Percentiles rank a stretch among this genome's conserved stretches.
Evolutionary conservation across 2,113 vertebrate species (phyloP).

Genomic region (Cyanoliseus patagonus): DNA sequence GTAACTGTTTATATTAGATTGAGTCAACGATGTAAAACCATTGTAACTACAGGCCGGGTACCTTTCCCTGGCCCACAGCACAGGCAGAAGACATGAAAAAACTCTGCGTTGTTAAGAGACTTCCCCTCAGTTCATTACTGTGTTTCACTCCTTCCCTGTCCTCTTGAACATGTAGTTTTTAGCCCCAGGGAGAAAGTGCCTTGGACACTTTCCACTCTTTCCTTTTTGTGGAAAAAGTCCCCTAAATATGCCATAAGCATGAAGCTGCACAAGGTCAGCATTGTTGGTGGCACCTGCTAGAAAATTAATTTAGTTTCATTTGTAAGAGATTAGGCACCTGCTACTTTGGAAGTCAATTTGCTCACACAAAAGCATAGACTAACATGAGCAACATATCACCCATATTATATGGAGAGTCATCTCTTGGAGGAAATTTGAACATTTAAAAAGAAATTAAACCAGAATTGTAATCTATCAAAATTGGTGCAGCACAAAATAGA

Average conservation of each 20-base stretch:
- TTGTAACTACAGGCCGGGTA: neutral
- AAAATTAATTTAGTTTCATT: neutral
- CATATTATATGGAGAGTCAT: neutral
- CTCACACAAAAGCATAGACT: neutral
- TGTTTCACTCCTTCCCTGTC: neutral
- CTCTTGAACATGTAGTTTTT: neutral
- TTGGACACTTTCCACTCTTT: neutral
- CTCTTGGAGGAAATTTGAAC: neutral
- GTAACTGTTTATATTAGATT: neutral
- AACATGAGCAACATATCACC: neutral
- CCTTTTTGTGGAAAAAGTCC: neutral
- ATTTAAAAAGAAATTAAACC: neutral
- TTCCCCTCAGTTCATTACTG: neutral
- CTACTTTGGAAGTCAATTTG: neutral
- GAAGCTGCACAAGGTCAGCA: neutral
- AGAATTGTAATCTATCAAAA: neutral
- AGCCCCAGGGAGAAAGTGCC: neutral
- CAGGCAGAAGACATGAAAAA: neutral
- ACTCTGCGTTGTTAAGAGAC: neutral
- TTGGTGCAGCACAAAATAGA: neutral
- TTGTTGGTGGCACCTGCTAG: neutral
- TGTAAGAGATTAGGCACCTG: constrained; percentile 7
- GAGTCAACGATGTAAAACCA: neutral
- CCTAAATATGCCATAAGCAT: neutral
- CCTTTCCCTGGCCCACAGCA: neutral